Percentiles rank a stretch among this genome's conserved stretches.
Conservation (phyloP, 1,140 invertebrate genomes). For the Onthophagus taurus region DNA sequence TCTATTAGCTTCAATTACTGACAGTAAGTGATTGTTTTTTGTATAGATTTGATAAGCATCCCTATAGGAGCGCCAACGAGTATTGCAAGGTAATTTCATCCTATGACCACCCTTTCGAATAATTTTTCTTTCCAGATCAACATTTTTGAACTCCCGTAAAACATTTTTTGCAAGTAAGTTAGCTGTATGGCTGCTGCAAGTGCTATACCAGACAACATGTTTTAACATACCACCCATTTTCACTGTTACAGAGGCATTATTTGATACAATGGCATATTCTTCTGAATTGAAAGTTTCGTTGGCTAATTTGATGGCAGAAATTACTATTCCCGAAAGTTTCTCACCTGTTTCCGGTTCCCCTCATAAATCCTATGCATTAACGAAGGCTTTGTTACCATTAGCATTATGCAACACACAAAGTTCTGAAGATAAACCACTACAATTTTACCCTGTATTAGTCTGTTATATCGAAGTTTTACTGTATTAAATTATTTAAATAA, state of each 20-base stretch:
- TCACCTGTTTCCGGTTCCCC: neutral
- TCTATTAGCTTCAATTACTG: too few species aligned
- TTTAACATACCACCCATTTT: constrained; percentile 1
- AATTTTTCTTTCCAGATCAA: too few species aligned
- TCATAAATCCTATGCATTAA: neutral
- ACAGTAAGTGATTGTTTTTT: too few species aligned
- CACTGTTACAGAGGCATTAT: neutral
- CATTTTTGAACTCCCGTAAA: too few species aligned
- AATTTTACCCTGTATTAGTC: too few species aligned
- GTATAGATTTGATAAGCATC: too few species aligned
- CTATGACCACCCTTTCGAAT: too few species aligned
- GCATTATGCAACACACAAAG: constrained; percentile 1
- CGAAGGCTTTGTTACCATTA: neutral
- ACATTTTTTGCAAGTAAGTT: neutral
- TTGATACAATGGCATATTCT: neutral
- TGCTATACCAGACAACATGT: neutral
- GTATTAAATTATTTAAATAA: too few species aligned
- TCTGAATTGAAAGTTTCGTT: neutral
- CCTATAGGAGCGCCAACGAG: too few species aligned
- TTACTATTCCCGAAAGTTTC: neutral
- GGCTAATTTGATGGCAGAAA: neutral
- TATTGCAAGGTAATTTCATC: too few species aligned
- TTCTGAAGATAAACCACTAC: too few species aligned
- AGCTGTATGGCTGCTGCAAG: neutral
- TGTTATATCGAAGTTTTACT: too few species aligned